Conservation (phyloP, 2,797 vertebrate genomes). For the Anguilla pacifica region DNA sequence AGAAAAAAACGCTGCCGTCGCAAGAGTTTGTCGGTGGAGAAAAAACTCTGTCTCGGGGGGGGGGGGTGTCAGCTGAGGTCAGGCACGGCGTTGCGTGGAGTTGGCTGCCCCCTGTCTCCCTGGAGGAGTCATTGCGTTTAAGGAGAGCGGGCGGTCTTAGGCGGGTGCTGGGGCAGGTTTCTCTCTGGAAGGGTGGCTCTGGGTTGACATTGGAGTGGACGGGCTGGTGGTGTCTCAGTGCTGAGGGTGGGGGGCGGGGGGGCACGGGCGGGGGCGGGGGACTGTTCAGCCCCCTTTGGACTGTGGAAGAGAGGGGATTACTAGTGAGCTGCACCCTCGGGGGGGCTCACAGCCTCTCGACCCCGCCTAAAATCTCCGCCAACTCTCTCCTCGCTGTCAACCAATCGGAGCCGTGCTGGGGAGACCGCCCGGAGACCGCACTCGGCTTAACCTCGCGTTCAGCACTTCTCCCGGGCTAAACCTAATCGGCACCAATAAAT, state of each 20-base stretch:
- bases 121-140: not conserved
- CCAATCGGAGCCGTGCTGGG: not conserved
- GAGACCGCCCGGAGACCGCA: not conserved
- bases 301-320: constrained; percentile 23
- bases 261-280: not conserved
- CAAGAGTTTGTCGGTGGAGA: not conserved
- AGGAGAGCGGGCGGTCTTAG: not conserved
- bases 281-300: not conserved
- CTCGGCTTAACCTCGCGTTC: constrained; percentile 11
- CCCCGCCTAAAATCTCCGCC: not conserved
- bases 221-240: not conserved
- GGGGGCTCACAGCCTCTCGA: not conserved
- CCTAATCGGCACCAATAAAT: constrained; percentile 26
- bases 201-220: not conserved
- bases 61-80: not conserved
- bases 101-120: not conserved
- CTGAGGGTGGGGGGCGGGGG: not conserved
- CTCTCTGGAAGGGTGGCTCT: not conserved
- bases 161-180: not conserved
- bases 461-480: constrained; percentile 15
- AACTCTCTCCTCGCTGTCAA: not conserved
- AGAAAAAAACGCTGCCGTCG: not conserved
- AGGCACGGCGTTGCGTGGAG: not conserved
- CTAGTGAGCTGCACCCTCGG: constrained; percentile 36
- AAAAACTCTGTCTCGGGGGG: not conserved